phyloP scores from a whole-genome alignment of 2,888 invertebrate species.

The Plagodis pulveraria region DNA sequence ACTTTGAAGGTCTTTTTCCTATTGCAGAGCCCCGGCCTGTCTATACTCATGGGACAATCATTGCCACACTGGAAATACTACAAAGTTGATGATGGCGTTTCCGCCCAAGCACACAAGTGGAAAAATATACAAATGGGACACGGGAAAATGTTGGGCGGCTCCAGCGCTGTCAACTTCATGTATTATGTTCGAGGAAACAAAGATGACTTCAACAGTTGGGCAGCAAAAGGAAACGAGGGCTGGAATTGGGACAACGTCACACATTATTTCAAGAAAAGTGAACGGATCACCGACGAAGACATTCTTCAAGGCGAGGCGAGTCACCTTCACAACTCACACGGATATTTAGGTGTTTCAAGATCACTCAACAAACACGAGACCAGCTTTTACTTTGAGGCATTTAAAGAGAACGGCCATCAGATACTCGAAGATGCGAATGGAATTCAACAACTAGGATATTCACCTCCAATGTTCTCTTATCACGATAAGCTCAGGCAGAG shows the following conservation, averaged over 20 bases:
- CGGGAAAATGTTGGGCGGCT: slow-evolving; percentile 88
- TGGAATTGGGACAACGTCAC: slow-evolving; percentile 58
- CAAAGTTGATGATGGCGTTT: slow-evolving; percentile 52
- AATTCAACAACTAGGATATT: slow-evolving; percentile 50
- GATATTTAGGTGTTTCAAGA: slow-evolving; percentile 54
- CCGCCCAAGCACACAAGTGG: slow-evolving; percentile 50
- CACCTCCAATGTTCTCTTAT: slow-evolving; percentile 44
- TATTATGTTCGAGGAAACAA: slow-evolving; percentile 87
- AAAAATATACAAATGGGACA: slow-evolving; percentile 74
- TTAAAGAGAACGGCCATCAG: slow-evolving; percentile 52
- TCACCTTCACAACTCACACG: slow-evolving; percentile 49
- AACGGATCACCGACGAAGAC: slow-evolving; percentile 41
- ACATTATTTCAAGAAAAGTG: slow-evolving; percentile 60
- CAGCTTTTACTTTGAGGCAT: slow-evolving; percentile 60
- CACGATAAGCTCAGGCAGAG: slow-evolving; percentile 51
- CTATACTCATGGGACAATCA: slow-evolving; percentile 44
- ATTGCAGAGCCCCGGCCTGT: slow-evolving; percentile 60
- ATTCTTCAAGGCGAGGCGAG: slow-evolving; percentile 55
- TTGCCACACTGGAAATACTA: slow-evolving; percentile 57
- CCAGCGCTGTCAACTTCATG: slow-evolving; percentile 87
- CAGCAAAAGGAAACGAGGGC: slow-evolving; percentile 81
- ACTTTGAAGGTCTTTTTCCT: not conserved
- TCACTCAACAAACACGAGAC: slow-evolving; percentile 56
- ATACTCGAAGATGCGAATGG: slow-evolving; percentile 52
- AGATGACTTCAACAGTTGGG: slow-evolving; percentile 84